Conservation (phyloP, 2,113 vertebrate species). For the Mus pahari region DNA sequence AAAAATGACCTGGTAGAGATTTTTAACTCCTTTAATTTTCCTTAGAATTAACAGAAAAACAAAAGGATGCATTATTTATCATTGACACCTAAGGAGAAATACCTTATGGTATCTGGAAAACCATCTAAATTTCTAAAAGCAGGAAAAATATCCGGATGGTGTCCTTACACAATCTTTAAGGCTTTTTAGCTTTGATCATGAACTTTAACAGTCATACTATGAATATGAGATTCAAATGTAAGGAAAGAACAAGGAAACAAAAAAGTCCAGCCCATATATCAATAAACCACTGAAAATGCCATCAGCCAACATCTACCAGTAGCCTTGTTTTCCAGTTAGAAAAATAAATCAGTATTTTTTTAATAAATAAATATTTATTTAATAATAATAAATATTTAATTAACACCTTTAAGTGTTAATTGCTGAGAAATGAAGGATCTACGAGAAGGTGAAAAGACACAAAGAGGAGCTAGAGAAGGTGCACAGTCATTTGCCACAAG, state of each 20-base stretch:
- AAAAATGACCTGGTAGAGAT: not conserved
- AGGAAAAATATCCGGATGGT: not conserved
- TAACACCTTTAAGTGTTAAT: not conserved
- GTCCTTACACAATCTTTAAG: not conserved
- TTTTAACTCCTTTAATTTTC: not conserved
- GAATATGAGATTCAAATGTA: not conserved
- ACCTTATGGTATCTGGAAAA: not conserved
- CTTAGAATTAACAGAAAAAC: not conserved
- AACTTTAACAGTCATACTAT: not conserved
- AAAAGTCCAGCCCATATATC: not conserved
- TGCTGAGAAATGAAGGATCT: not conserved
- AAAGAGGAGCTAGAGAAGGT: not conserved
- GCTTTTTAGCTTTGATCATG: not conserved
- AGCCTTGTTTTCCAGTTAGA: not conserved
- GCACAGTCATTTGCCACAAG: not conserved
- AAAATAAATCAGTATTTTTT: not conserved
- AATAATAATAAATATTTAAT: too few relatives aligned
- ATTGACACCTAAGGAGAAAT: not conserved
- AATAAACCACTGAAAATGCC: not conserved
- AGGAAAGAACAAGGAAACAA: not conserved
- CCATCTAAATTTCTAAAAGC: not conserved
- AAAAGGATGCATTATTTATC: rapidly evolving
- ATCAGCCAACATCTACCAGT: not conserved
- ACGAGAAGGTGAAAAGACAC: not conserved
- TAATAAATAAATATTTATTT: too few relatives aligned